phyloP scores from a whole-genome alignment of 2,797 vertebrate genomes.

The Crocodylus rhombifer region DNA sequence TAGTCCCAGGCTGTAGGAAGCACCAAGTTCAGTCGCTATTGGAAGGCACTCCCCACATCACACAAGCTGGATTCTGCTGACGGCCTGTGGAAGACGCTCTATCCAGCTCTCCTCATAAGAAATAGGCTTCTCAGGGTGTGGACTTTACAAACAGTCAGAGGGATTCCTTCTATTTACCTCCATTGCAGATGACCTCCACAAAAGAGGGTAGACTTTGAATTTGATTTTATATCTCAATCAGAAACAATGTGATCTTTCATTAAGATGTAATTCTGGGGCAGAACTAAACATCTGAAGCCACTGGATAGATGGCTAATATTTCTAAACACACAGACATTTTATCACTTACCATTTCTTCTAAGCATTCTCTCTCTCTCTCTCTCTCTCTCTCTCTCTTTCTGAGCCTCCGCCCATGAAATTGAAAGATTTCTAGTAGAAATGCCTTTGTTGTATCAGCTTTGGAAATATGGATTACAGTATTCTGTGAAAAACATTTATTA shows the following conservation, averaged over 20 bases:
- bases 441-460: constrained; percentile 84
- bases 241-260: constrained; percentile 38
- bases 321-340: constrained; percentile 56
- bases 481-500: constrained; percentile 87
- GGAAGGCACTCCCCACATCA: rapidly evolving
- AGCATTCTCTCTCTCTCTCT: constrained; percentile 53
- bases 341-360: constrained; percentile 74
- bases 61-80: neutral
- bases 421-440: constrained; percentile 84
- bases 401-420: constrained; percentile 82
- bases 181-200: neutral
- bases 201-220: neutral
- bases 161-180: rapidly evolving
- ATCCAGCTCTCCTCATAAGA: rapidly evolving
- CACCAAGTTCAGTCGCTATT: neutral
- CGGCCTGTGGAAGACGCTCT: neutral
- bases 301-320: constrained; percentile 60
- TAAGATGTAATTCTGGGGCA: constrained; percentile 37
- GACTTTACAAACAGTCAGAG: neutral
- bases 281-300: neutral
- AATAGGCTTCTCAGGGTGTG: rapidly evolving
- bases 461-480: constrained; percentile 86
- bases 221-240: constrained; percentile 1
- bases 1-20: rapidly evolving
- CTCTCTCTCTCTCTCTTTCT: constrained; percentile 35